A percentile compares a stretch with the other conserved stretches of the same genome.
These are phyloP conservation scores for Labeo calbasu DNA, from an alignment of 2,797 vertebrate species.

Conservation along the genomic window DNA sequence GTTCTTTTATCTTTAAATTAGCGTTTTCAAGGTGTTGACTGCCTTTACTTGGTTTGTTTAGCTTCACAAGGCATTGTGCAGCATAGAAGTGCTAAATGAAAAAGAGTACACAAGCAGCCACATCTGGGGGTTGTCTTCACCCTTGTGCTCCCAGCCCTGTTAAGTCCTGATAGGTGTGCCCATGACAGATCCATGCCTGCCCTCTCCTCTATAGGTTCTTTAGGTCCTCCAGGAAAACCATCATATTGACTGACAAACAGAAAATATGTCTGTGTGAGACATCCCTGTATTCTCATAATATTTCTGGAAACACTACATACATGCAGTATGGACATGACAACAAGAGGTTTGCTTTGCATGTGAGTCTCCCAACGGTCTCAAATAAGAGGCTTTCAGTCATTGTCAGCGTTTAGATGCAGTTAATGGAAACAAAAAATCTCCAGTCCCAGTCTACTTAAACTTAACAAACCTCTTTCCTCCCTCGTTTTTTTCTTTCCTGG, in stretches of 20 bases:
- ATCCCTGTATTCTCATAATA: neutral
- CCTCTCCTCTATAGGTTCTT: slow-evolving; percentile 3
- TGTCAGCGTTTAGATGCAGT: slow-evolving; percentile 10
- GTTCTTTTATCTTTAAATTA: neutral
- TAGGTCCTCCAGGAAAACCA: slow-evolving; percentile 1
- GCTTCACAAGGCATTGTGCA: neutral
- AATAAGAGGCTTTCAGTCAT: slow-evolving; percentile 13
- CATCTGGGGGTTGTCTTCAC: slow-evolving; percentile 26
- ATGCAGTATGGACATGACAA: too few relatives aligned
- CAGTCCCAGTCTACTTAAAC: slow-evolving; percentile 41
- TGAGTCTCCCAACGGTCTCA: neutral
- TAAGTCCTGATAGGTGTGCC: slow-evolving; percentile 21
- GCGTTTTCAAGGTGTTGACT: neutral
- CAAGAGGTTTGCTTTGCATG: slow-evolving; percentile 16
- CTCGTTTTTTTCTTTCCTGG: slow-evolving; percentile 22
- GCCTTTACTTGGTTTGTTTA: neutral
- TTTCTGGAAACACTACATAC: neutral
- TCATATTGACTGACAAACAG: slow-evolving; percentile 19
- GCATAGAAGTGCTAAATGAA: neutral
- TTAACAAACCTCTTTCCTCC: slow-evolving; percentile 48
- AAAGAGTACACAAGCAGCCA: slow-evolving; percentile 6
- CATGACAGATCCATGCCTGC: slow-evolving; percentile 28
- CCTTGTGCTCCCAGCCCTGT: slow-evolving; percentile 21
- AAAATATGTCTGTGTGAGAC: neutral
- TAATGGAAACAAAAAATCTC: slow-evolving; percentile 46